Conservation (phyloP, 2,797 vertebrate genomes). For the Urocyon cinereoargenteus region DNA sequence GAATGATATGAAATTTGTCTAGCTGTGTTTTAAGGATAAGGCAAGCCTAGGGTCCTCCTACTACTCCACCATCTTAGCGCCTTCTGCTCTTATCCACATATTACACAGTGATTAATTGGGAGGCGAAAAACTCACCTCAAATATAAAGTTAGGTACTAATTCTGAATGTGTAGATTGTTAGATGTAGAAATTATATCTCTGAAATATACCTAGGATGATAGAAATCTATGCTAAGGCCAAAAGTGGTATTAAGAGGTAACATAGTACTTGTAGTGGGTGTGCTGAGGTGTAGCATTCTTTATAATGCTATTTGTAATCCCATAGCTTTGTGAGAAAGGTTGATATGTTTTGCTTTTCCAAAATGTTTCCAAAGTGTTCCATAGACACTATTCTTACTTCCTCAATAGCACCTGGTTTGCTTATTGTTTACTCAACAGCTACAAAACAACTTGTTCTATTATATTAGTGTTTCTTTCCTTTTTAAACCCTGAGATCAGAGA, state of each 20-base stretch:
- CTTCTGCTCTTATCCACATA: neutral
- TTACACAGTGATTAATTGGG: constrained; percentile 11
- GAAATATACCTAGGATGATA: constrained; percentile 35
- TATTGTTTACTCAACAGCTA: neutral
- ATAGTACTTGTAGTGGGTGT: neutral
- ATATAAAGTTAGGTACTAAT: neutral
- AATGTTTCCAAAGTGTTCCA: neutral
- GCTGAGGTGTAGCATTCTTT: neutral
- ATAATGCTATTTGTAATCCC: neutral
- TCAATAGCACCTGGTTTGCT: neutral
- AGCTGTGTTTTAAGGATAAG: neutral
- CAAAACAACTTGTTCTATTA: neutral
- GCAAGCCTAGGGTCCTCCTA: neutral
- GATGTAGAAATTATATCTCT: neutral
- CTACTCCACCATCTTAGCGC: neutral
- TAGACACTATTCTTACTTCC: neutral
- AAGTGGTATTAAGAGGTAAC: neutral
- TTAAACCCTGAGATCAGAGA: constrained; percentile 22
- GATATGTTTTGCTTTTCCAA: constrained; percentile 16
- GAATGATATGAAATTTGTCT: neutral
- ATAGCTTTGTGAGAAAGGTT: neutral
- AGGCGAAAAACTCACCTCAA: neutral
- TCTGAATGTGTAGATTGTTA: neutral
- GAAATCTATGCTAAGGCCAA: neutral
- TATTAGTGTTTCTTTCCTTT: neutral